Base-by-base conservation (phyloP, 1,140 invertebrate species). In the Triops cancriformis region DNA sequence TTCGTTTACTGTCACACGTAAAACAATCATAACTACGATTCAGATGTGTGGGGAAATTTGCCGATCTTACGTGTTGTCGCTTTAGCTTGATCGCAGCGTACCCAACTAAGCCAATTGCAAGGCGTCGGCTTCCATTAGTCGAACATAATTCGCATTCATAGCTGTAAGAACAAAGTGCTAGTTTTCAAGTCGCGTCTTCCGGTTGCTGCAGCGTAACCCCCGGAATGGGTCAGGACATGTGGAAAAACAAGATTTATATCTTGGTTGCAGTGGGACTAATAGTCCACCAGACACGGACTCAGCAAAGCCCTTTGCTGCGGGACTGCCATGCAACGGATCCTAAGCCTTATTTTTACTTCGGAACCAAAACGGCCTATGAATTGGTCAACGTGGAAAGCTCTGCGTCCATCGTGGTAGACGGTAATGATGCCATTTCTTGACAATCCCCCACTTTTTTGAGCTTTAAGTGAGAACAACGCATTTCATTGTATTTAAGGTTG, bases 361-460 rank as follows among this genome's bases (percentile, higher is more conserved):
- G 86, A 11, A 88, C 88, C 1, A 90, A 90, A 83, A 90, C 89
- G 0, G 87, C 89, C 4, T 91, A 91, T 82, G 86, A 89, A 80
- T 88, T 89, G 80, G 85, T 87, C 27, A 87, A 87, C 80, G 84
- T 86, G 75, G 76, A 76, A 74, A 73, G 74, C 74, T 74, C 77
- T 42, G 73, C 73, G 31, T 72, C 77, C 73, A 73, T 78, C 26
- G 73, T 42, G n/a, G 77, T 42, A 12, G 27, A 72, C 23, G 42
- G 77, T 77, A 73, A 72, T 37, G 31, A 37, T 4, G 2, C 31
- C 2, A 7, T 18, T 64, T 14, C 51, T 64, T 18, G 11, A 12
- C 23, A 64, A 18, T 64, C 14, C 14, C 14, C 5, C 14, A 64
- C 10, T 12, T n/a, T 18, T 64, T 76, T 26, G 64, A 76, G 9